Evolutionary conservation across 2,797 vertebrate genomes (phyloP).

Genomic region (Erethizon dorsatum): DNA sequence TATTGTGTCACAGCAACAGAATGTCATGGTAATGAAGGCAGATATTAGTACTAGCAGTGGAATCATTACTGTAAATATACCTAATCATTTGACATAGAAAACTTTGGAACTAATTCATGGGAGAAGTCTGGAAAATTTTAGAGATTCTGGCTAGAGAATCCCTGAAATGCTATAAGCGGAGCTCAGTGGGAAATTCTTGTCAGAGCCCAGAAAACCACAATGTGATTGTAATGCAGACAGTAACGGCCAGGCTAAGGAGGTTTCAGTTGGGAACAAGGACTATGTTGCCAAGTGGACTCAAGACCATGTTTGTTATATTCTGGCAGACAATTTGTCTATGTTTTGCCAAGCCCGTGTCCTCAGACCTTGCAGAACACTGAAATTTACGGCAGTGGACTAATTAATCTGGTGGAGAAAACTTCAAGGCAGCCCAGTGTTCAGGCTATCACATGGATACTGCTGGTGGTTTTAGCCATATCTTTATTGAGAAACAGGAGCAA

Average conservation of each 20-base stretch:
- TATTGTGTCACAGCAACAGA: not conserved
- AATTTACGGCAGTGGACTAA: not conserved
- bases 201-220: not conserved
- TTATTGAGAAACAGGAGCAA: not conserved
- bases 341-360: not conserved
- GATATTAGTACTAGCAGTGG: not conserved
- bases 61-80: not conserved
- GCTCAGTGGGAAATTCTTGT: not conserved
- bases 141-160: too few relatives aligned
- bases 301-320: not conserved
- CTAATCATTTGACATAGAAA: not conserved
- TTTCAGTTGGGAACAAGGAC: too few relatives aligned
- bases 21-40: not conserved
- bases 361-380: not conserved
- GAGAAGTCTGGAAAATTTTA: too few relatives aligned
- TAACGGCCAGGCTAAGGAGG: not conserved
- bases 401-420: too few relatives aligned
- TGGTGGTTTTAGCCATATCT: not conserved
- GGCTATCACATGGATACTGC: not conserved
- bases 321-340: not conserved
- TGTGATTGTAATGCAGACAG: not conserved
- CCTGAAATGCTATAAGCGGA: not conserved
- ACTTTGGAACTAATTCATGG: not conserved
- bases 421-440: not conserved
- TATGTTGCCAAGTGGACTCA: not conserved